These are phyloP conservation scores for Scarus forsteni DNA, from an alignment of 2,797 vertebrate species.

Conservation along the genomic window DNA sequence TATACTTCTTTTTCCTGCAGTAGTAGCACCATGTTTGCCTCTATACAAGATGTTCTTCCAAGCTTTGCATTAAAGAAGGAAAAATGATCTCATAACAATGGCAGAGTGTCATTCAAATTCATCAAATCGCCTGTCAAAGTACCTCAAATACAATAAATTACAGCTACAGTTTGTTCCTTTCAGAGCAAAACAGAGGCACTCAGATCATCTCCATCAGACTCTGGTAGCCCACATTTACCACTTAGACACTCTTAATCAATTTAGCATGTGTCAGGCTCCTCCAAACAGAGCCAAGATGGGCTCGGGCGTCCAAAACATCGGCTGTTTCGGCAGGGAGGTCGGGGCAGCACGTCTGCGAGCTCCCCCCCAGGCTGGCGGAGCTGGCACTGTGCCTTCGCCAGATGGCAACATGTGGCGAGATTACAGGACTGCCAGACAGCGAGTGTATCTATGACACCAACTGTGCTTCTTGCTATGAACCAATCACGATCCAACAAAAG, in stretches of 20 bases:
- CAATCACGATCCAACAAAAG: slow-evolving; percentile 44
- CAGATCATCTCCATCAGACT: slow-evolving; percentile 51
- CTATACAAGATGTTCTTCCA: slow-evolving; percentile 8
- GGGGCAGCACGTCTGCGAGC: slow-evolving; percentile 34
- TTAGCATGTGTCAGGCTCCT: slow-evolving; percentile 71
- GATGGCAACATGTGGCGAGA: slow-evolving; percentile 82
- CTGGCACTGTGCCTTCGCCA: slow-evolving; percentile 69
- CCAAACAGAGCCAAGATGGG: slow-evolving; percentile 56
- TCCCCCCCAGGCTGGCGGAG: slow-evolving; percentile 40
- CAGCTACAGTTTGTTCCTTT: slow-evolving; percentile 26
- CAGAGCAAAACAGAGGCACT: slow-evolving; percentile 52
- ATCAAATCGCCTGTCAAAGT: slow-evolving; percentile 1
- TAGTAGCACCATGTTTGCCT: slow-evolving; percentile 23
- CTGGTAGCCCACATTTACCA: slow-evolving; percentile 61
- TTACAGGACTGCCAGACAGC: slow-evolving; percentile 60
- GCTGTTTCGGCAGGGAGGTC: slow-evolving; percentile 67
- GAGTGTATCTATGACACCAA: slow-evolving; percentile 55
- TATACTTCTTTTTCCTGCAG: slow-evolving; percentile 18
- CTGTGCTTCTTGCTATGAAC: slow-evolving; percentile 31
- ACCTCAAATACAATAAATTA: slow-evolving; percentile 15
- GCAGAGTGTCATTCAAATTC: slow-evolving; percentile 16
- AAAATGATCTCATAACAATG: slow-evolving; percentile 7
- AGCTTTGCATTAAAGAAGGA: slow-evolving; percentile 35
- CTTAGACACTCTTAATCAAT: slow-evolving; percentile 75
- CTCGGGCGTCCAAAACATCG: slow-evolving; percentile 54